phyloP scores from a whole-genome alignment of 2,113 vertebrate species.

The Alethe castanea region DNA sequence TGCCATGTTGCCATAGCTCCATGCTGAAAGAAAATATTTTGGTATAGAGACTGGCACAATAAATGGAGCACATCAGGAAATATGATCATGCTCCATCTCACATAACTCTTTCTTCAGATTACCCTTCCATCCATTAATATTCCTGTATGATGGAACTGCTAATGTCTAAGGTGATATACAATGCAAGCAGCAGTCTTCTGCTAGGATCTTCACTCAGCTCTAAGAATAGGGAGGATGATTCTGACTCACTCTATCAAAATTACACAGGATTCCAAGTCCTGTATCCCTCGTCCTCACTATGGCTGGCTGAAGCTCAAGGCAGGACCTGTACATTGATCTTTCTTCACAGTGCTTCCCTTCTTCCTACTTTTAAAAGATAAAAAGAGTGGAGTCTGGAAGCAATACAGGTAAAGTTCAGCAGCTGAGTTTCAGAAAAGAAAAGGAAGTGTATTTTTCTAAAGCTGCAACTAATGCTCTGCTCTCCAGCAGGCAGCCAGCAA shows the following conservation, averaged over 20 bases:
- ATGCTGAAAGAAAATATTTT: neutral
- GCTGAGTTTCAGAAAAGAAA: neutral
- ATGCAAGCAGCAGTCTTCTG: neutral
- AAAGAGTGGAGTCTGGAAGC: neutral
- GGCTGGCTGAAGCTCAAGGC: neutral
- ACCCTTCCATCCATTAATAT: neutral
- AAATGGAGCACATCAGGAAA: neutral
- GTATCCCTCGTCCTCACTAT: neutral
- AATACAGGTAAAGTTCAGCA: neutral
- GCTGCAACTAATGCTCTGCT: neutral
- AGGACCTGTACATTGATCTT: neutral
- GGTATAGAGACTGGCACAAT: neutral
- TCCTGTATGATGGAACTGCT: neutral
- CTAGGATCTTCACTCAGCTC: neutral
- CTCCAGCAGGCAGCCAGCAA: neutral
- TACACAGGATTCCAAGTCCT: neutral
- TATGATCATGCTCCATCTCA: neutral
- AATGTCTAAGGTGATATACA: neutral
- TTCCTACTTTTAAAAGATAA: neutral
- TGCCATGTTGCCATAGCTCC: neutral
- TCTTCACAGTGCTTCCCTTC: neutral
- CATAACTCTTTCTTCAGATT: neutral
- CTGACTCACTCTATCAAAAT: neutral
- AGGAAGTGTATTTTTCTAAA: neutral
- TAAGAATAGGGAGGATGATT: neutral